Percentiles rank a stretch among this genome's conserved stretches.
Conservation (phyloP, 2,113 vertebrate genomes). For the Phylloscopus trochiloides region DNA sequence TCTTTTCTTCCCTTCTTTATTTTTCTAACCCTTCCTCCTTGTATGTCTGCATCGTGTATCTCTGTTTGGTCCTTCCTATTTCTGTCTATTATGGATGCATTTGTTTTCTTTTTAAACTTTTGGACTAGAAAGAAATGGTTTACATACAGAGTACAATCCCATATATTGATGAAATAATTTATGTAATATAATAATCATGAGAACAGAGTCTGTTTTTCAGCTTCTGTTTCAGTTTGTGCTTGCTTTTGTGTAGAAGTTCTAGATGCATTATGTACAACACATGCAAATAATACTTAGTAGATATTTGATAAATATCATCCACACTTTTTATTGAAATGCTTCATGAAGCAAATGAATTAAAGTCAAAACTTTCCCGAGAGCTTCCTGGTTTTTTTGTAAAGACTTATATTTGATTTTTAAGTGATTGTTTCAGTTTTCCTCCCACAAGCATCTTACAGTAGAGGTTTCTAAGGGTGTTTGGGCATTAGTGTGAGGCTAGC, state of each 20-base stretch:
- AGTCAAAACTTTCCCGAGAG: not conserved
- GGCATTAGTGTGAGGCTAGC: not conserved
- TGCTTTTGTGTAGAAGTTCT: not conserved
- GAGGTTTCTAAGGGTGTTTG: not conserved
- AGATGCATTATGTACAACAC: not conserved
- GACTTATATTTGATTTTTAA: not conserved
- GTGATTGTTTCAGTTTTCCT: not conserved
- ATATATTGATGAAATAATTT: not conserved
- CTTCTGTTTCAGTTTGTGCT: not conserved
- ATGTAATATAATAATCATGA: not conserved
- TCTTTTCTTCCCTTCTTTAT: not conserved
- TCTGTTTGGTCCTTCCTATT: not conserved
- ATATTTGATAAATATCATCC: not conserved
- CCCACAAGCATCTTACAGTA: not conserved
- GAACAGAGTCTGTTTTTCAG: not conserved
- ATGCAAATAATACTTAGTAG: not conserved
- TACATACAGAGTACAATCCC: not conserved
- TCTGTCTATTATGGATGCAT: not conserved
- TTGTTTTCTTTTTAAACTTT: not conserved
- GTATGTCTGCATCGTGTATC: not conserved
- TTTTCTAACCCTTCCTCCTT: not conserved
- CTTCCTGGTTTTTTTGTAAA: not conserved
- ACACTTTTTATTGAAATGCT: not conserved
- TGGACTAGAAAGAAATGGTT: not conserved
- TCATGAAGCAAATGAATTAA: not conserved